Conservation (phyloP, 2,888 invertebrate genomes). For the Lithodes maja region DNA sequence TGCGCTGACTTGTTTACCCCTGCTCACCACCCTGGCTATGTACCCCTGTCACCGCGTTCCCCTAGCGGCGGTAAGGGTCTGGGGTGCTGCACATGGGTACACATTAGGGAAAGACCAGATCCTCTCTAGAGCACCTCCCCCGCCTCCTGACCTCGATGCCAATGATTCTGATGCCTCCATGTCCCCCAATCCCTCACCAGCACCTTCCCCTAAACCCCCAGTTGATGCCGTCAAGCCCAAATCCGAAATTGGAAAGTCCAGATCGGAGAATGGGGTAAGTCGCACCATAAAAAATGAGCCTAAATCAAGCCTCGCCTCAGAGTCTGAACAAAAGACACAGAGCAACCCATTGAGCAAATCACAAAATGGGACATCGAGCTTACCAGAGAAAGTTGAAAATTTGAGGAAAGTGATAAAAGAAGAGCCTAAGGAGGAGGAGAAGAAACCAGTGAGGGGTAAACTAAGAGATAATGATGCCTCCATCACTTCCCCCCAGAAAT, state of each 20-base stretch:
- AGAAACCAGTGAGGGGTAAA: neutral
- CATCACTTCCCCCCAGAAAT: neutral
- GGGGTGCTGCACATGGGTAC: constrained; percentile 66
- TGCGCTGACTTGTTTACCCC: constrained; percentile 55
- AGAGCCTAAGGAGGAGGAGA: constrained; percentile 2
- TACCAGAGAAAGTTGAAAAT: neutral
- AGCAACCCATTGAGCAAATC: neutral
- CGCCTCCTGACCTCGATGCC: constrained; percentile 33
- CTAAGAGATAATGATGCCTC: neutral
- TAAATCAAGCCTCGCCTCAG: neutral
- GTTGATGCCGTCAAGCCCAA: too few species aligned
- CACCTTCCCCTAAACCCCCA: neutral
- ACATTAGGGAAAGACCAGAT: constrained; percentile 39
- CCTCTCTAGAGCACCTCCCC: constrained; percentile 50
- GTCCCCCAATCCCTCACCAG: constrained; percentile 22
- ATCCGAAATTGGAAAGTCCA: neutral
- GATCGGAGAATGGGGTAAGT: constrained; percentile 8
- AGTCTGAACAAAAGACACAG: neutral
- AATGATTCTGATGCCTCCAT: constrained; percentile 48
- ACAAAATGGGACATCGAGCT: neutral
- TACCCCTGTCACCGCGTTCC: constrained; percentile 57
- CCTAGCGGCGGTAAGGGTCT: constrained; percentile 57
- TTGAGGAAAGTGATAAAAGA: neutral
- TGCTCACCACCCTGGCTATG: constrained; percentile 54
- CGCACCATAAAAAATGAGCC: neutral